These are phyloP conservation scores for Aplysia californica DNA, from an alignment of 1,140 invertebrate genomes.

Conservation along the genomic window DNA sequence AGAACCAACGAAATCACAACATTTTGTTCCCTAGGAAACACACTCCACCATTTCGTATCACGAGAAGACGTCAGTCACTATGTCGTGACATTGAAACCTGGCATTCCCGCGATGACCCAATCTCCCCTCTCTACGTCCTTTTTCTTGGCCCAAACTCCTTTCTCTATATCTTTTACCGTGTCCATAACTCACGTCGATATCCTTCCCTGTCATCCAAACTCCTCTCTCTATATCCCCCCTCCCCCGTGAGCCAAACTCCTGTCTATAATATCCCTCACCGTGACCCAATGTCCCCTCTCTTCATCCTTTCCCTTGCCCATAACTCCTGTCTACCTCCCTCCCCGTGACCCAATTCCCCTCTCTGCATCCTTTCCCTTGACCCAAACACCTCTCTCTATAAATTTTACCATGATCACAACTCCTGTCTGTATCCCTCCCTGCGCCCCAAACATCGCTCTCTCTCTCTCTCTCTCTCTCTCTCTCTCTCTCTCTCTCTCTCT, in stretches of 20 bases:
- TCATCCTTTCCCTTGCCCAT: too few species aligned
- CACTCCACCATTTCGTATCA: too few species aligned
- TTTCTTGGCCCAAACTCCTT: too few species aligned
- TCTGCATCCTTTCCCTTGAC: neutral
- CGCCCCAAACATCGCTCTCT: neutral
- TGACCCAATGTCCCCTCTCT: neutral
- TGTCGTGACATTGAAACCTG: too few species aligned
- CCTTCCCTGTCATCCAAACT: neutral
- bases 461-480: neutral
- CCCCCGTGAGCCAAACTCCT: neutral
- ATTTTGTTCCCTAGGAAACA: too few species aligned
- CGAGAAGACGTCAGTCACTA: too few species aligned
- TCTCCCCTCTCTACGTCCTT: too few species aligned
- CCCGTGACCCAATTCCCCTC: neutral
- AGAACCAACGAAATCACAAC: too few species aligned
- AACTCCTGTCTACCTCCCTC: neutral
- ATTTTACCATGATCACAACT: neutral
- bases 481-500: neutral
- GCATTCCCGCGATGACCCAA: too few species aligned
- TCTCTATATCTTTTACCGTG: too few species aligned
- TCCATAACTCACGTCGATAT: too few species aligned
- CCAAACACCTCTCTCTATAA: neutral
- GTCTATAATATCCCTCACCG: neutral
- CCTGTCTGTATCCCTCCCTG: neutral
- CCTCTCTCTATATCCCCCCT: neutral